Conservation (phyloP, 2,797 vertebrate species). For the Pteronotus mesoamericanus region DNA sequence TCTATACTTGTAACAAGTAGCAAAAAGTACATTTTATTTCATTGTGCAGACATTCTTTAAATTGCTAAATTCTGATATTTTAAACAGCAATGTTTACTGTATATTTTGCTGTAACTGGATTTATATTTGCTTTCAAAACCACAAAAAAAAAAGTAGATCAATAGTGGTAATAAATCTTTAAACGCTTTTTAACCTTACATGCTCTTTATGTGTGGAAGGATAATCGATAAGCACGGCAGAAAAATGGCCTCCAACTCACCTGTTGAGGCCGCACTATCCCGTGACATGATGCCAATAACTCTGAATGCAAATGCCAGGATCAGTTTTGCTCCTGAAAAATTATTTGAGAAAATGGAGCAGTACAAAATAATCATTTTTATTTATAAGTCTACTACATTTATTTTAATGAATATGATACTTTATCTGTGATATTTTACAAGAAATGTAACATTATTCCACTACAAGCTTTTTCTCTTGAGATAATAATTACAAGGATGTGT, state of each 20-base stretch:
- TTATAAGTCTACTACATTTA: not conserved
- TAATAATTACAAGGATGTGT: not conserved
- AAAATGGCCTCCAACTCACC: constrained; percentile 78
- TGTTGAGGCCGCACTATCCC: constrained; percentile 73
- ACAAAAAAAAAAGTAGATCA: constrained; percentile 75
- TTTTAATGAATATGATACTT: not conserved
- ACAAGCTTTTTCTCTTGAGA: not conserved
- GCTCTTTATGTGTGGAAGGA: constrained; percentile 79
- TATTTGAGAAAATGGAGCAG: constrained; percentile 34
- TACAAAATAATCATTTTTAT: constrained; percentile 51
- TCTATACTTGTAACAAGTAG: not conserved
- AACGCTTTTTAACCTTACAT: constrained; percentile 79
- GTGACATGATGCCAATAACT: constrained; percentile 74
- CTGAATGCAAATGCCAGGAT: constrained; percentile 72
- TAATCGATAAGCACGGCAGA: constrained; percentile 81
- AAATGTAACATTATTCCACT: not conserved
- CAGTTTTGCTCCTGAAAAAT: constrained; percentile 68
- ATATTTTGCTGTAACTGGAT: constrained; percentile 71
- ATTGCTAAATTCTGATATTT: constrained; percentile 39
- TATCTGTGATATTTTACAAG: not conserved
- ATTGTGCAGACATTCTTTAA: not conserved
- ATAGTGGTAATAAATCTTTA: constrained; percentile 82
- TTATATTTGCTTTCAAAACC: constrained; percentile 76
- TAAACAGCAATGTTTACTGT: constrained; percentile 57
- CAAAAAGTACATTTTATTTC: not conserved